A percentile compares a stretch with the other conserved stretches of the same genome.
Evolutionary conservation across 1,140 invertebrate species (phyloP).

Genomic region (Anastrepha ludens): DNA sequence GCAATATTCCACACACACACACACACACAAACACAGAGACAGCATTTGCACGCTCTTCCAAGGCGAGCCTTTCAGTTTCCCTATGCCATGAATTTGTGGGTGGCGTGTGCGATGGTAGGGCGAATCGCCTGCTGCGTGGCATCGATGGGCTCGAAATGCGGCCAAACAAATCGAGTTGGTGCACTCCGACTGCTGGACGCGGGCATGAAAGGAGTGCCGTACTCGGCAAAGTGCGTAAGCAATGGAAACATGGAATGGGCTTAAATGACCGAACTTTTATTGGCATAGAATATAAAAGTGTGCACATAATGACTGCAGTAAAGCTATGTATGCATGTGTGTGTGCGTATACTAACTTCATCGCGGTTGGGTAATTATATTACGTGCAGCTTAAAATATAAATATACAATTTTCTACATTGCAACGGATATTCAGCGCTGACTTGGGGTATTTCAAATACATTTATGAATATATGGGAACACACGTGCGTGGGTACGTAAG

Average conservation of each 20-base stretch:
- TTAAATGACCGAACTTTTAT: slow-evolving; percentile 3
- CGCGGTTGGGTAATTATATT: not conserved
- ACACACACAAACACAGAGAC: not conserved
- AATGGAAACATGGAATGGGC: not conserved
- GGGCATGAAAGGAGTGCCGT: not conserved
- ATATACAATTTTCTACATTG: not conserved
- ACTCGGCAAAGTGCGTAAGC: slow-evolving; percentile 24
- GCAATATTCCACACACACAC: slow-evolving; percentile 18
- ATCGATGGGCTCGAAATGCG: slow-evolving; percentile 20
- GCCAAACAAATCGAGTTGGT: slow-evolving; percentile 30
- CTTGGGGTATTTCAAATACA: no score
- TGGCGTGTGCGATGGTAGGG: not conserved
- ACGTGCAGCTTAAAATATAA: slow-evolving; percentile 11
- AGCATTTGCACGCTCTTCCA: not conserved
- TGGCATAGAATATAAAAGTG: not conserved
- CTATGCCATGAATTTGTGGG: not conserved
- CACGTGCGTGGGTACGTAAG: no score
- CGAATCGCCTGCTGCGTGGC: not conserved
- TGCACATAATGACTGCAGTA: not conserved
- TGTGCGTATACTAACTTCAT: not conserved
- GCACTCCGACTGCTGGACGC: not conserved
- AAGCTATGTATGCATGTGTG: not conserved
- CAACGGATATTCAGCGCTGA: no score
- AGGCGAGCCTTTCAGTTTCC: not conserved
- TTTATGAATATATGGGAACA: no score